Evolutionary conservation across 2,888 invertebrate genomes (phyloP).

Genomic region (Ryuthela nishihirai): DNA sequence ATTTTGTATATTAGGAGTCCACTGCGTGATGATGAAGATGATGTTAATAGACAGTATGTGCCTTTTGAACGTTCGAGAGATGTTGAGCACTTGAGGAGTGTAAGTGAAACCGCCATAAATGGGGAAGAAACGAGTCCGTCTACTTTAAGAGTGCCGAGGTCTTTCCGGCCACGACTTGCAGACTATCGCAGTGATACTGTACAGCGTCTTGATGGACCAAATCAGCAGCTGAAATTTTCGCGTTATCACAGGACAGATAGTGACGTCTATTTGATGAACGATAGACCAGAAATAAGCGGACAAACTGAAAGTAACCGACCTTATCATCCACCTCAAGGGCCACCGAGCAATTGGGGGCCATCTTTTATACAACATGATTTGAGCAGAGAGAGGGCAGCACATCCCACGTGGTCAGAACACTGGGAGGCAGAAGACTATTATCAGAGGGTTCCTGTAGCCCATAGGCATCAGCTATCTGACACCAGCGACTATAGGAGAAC

Average conservation of each 20-base stretch:
- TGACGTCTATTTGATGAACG: constrained; percentile 22
- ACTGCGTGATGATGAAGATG: constrained; percentile 23
- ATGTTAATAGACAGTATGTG: constrained; percentile 17
- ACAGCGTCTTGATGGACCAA: not conserved
- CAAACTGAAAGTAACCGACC: constrained; percentile 6
- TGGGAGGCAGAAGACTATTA: not conserved
- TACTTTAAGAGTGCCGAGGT: constrained; percentile 1
- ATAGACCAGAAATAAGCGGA: constrained; percentile 1
- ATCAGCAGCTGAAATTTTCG: constrained; percentile 30
- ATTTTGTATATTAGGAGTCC: constrained; percentile 42
- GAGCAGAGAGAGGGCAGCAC: too few species aligned
- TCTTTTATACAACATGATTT: too few species aligned
- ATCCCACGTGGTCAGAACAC: not conserved
- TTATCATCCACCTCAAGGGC: not conserved
- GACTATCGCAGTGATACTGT: not conserved
- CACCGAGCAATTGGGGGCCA: not conserved
- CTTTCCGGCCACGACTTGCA: not conserved
- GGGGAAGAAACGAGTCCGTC: not conserved
- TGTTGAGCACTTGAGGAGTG: constrained; percentile 27
- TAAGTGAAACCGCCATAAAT: constrained; percentile 36
- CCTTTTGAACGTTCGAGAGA: constrained; percentile 1
- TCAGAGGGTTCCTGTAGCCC: too few species aligned
- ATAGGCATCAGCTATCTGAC: too few species aligned
- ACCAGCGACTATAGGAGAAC: too few species aligned
- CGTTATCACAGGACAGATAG: constrained; percentile 32